phyloP scores from a whole-genome alignment of 2,113 vertebrate species.

The Piprites chloris region DNA sequence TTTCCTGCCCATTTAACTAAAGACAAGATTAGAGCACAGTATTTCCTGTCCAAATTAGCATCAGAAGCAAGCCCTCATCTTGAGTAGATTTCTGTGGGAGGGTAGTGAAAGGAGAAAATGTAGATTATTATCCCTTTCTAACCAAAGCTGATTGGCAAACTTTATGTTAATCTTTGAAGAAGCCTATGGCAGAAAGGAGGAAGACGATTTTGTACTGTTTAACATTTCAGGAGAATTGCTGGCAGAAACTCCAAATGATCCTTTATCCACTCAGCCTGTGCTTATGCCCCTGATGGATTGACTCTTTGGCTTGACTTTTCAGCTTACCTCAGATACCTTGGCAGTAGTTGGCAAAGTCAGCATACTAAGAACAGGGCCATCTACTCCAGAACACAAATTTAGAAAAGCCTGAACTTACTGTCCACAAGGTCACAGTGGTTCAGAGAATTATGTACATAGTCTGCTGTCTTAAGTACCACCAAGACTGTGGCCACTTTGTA shows the following conservation, averaged over 20 bases:
- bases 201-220: not conserved
- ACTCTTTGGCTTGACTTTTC: not conserved
- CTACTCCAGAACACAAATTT: not conserved
- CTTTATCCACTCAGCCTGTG: not conserved
- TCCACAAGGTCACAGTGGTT: not conserved
- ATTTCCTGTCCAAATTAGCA: not conserved
- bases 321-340: not conserved
- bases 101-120: not conserved
- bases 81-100: not conserved
- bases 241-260: not conserved
- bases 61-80: not conserved
- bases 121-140: not conserved
- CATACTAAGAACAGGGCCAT: not conserved
- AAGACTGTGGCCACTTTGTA: not conserved
- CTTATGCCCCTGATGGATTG: not conserved
- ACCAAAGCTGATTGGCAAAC: not conserved
- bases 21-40: not conserved
- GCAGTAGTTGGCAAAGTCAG: not conserved
- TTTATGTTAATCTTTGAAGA: not conserved
- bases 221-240: not conserved
- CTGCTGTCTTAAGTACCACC: not conserved
- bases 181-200: not conserved
- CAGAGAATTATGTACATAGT: not conserved
- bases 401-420: not conserved
- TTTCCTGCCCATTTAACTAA: not conserved